Conservation (phyloP, 2,113 vertebrate genomes). For the Mobula hypostoma region DNA sequence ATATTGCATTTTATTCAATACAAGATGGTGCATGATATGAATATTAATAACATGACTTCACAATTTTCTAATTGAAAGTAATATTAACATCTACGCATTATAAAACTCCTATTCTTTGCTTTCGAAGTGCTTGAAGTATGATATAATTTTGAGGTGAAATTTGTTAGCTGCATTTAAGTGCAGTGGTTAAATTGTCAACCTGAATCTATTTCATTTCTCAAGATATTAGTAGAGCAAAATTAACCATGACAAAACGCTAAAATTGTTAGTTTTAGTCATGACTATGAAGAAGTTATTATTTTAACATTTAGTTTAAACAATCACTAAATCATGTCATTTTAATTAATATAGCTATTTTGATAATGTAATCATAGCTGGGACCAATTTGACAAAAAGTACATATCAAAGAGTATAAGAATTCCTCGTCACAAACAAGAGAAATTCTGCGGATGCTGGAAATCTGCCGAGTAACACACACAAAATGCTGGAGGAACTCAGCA, state of each 20-base stretch:
- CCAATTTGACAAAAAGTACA: not conserved
- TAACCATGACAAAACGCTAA: not conserved
- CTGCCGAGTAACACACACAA: no score
- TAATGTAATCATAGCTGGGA: not conserved
- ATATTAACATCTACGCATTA: not conserved
- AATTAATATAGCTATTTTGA: not conserved
- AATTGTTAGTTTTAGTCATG: not conserved
- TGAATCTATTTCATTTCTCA: not conserved
- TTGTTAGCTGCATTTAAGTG: not conserved
- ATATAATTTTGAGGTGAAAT: not conserved
- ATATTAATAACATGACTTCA: not conserved
- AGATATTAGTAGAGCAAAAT: not conserved
- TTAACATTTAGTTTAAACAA: not conserved
- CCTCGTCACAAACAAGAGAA: not conserved
- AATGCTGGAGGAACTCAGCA: no score
- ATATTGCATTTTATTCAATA: no score
- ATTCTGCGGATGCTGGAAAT: no score
- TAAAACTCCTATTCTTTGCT: not conserved
- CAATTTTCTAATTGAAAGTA: not conserved
- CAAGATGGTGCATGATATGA: not conserved
- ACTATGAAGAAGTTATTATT: not conserved
- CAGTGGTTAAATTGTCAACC: not conserved
- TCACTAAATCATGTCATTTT: not conserved
- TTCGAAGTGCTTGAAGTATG: not conserved
- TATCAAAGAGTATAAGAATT: not conserved